A percentile compares a stretch with the other conserved stretches of the same genome.
Conservation (phyloP, 2,113 vertebrate genomes). For the Rutilus rutilus region DNA sequence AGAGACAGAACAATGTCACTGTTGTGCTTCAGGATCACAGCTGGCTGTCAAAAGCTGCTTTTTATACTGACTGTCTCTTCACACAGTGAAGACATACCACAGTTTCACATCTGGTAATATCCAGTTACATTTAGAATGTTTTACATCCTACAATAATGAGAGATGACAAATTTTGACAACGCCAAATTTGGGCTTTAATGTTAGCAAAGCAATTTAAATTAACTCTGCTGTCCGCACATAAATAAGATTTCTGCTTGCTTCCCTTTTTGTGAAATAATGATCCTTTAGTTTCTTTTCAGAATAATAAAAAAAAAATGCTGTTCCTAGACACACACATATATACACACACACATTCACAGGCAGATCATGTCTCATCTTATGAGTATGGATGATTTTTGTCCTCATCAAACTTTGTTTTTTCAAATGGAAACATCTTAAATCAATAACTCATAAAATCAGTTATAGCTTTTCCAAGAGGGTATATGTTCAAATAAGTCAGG, state of each 20-base stretch:
- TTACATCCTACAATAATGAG: neutral
- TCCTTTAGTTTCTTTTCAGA: neutral
- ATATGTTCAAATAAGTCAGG: constrained; percentile 31
- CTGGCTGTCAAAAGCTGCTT: constrained; percentile 64
- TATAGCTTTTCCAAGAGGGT: constrained; percentile 29
- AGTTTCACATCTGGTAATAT: neutral
- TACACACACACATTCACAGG: constrained; percentile 18
- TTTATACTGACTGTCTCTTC: constrained; percentile 8
- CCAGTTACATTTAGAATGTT: neutral
- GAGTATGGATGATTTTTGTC: constrained; percentile 2
- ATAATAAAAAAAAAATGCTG: neutral
- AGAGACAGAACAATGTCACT: constrained; percentile 60
- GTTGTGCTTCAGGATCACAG: constrained; percentile 67
- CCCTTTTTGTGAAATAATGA: neutral
- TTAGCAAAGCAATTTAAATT: neutral
- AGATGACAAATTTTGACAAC: neutral
- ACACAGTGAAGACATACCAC: neutral
- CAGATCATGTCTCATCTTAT: neutral
- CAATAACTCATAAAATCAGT: constrained; percentile 32
- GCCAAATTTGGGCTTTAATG: constrained; percentile 6
- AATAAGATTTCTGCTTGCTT: neutral
- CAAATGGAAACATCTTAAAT: constrained; percentile 30
- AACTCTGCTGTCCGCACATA: neutral
- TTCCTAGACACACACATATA: neutral
- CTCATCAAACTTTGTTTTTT: constrained; percentile 15